Evolutionary conservation across 1,140 invertebrate genomes (phyloP).

Genomic region (Ptiloglossa arizonensis): DNA sequence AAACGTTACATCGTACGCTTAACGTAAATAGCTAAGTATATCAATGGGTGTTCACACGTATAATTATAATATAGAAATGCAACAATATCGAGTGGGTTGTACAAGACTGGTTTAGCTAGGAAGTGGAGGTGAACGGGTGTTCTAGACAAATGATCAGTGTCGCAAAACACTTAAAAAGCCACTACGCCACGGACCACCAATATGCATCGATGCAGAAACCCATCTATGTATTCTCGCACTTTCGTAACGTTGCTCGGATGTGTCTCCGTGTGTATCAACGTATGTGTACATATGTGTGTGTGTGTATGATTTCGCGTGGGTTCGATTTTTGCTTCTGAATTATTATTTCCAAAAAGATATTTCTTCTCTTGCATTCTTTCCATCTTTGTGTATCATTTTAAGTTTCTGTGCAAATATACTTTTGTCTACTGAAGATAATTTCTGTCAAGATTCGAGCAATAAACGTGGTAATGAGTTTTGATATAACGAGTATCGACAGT

Average conservation of each 20-base stretch:
- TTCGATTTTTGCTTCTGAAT: too few relatives aligned
- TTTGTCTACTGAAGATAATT: too few relatives aligned
- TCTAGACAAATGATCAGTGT: slow-evolving; percentile 67
- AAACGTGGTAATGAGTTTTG: too few relatives aligned
- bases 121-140: slow-evolving; percentile 47
- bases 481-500: too few relatives aligned
- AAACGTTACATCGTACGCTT: slow-evolving; percentile 29
- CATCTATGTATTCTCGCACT: slow-evolving; percentile 51
- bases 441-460: too few relatives aligned
- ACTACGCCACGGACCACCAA: slow-evolving; percentile 76
- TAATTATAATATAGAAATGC: slow-evolving; percentile 53
- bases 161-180: slow-evolving; percentile 74
- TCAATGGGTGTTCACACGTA: slow-evolving; percentile 63
- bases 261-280: not conserved
- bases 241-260: slow-evolving; percentile 25
- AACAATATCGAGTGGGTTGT: slow-evolving; percentile 55
- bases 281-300: slow-evolving; percentile 3
- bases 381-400: too few relatives aligned
- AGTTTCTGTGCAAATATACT: too few relatives aligned
- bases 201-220: slow-evolving; percentile 66
- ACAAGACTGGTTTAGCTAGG: slow-evolving; percentile 64
- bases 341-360: too few relatives aligned
- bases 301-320: slow-evolving; percentile 1
- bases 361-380: too few relatives aligned
- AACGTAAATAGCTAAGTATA: slow-evolving; percentile 50